These are phyloP conservation scores for Formica exsecta DNA, from an alignment of 1,140 invertebrate genomes.

Conservation along the genomic window DNA sequence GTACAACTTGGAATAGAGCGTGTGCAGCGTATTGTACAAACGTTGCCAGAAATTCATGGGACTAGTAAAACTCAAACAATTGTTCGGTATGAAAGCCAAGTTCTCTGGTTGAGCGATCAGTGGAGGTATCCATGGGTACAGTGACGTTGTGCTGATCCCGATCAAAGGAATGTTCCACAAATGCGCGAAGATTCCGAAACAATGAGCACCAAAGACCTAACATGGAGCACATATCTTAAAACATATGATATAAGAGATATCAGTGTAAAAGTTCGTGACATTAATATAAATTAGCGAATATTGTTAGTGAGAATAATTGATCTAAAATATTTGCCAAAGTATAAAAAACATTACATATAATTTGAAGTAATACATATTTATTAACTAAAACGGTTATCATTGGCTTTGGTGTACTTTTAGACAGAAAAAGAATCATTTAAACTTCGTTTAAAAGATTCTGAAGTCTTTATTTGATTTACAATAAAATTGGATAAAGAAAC, in stretches of 20 bases:
- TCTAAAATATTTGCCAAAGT: not conserved
- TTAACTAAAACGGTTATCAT: no score
- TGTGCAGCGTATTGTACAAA: conserved; percentile 85
- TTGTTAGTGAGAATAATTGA: not conserved
- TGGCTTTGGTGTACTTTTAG: no score
- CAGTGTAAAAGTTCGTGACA: not conserved
- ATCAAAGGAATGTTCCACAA: conserved; percentile 88
- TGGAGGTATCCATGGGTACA: conserved; percentile 89
- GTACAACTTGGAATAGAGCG: conserved; percentile 52
- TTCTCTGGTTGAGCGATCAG: conserved; percentile 89
- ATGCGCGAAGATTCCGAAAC: conserved; percentile 87
- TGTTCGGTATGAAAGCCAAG: conserved; percentile 88
- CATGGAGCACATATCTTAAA: not conserved
- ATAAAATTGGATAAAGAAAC: not conserved
- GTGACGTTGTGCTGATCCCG: conserved; percentile 87
- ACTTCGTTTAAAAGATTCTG: no score
- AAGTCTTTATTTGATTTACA: no score
- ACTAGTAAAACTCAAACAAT: conserved; percentile 86
- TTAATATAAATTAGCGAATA: not conserved
- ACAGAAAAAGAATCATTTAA: no score
- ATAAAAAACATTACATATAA: not conserved
- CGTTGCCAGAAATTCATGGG: conserved; percentile 88
- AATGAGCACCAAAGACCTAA: conserved; percentile 80
- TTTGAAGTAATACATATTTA: no score
- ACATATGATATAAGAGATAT: not conserved